Conservation (phyloP, 2,113 vertebrate species). For the Anas platyrhynchos region DNA sequence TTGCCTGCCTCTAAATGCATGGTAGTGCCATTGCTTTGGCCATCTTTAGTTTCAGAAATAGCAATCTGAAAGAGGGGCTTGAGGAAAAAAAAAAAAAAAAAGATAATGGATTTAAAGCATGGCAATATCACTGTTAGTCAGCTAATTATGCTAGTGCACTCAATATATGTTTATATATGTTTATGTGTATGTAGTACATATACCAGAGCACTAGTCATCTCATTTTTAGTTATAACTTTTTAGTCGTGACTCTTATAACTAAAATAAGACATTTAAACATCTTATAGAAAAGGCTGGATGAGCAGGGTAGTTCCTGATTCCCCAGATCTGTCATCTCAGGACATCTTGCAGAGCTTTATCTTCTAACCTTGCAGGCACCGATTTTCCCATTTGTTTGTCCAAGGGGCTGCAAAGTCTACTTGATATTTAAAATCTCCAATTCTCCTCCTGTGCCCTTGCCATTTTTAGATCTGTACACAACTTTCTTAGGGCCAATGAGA, state of each 20-base stretch:
- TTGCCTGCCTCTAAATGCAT: accelerated
- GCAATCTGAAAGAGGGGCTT: neutral
- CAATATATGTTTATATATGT: neutral
- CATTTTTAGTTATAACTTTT: neutral
- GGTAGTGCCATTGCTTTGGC: neutral
- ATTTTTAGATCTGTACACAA: neutral
- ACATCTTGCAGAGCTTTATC: neutral
- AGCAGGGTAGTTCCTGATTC: neutral
- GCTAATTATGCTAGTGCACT: neutral
- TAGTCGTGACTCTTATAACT: neutral
- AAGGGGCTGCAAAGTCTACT: neutral
- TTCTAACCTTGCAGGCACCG: neutral
- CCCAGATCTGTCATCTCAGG: accelerated
- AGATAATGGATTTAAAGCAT: accelerated
- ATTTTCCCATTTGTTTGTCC: neutral
- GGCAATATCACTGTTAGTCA: neutral
- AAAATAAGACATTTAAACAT: neutral
- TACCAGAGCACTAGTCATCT: neutral
- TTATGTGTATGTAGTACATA: neutral
- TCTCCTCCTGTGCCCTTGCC: neutral
- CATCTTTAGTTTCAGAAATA: neutral
- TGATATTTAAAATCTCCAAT: neutral
- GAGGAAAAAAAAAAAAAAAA: neutral
- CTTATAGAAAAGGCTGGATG: neutral
- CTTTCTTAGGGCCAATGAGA: neutral